These are phyloP conservation scores for Pandemis corylana DNA, from an alignment of 2,888 invertebrate genomes.

Conservation along the genomic window DNA sequence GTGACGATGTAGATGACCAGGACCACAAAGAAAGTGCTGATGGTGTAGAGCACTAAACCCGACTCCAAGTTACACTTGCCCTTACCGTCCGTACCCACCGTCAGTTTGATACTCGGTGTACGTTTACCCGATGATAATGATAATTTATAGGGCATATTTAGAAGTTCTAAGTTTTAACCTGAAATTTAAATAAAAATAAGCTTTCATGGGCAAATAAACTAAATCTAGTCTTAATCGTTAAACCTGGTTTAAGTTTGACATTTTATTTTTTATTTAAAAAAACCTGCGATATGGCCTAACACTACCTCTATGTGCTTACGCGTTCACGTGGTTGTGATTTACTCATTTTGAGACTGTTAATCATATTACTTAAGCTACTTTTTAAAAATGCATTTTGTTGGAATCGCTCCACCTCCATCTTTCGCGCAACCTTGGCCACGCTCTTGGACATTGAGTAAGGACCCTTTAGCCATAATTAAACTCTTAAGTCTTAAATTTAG, in stretches of 20 bases:
- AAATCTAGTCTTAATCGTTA: too few relatives aligned
- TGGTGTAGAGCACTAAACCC: slow-evolving; percentile 53
- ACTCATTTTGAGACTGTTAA: not conserved
- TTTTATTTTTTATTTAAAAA: too few relatives aligned
- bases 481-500: not conserved
- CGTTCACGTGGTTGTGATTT: not conserved
- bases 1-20: slow-evolving; percentile 57
- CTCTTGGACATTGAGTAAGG: not conserved
- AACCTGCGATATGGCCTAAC: too few relatives aligned
- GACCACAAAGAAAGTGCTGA: slow-evolving; percentile 55
- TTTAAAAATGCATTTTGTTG: not conserved
- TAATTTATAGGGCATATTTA: slow-evolving; percentile 1
- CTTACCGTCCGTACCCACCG: not conserved
- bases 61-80: slow-evolving; percentile 2
- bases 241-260: too few relatives aligned
- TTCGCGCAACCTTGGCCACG: not conserved
- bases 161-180: not conserved
- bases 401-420: too few relatives aligned
- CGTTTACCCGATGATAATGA: not conserved
- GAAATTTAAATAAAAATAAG: not conserved
- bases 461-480: not conserved
- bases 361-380: not conserved
- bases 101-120: not conserved
- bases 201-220: not conserved
- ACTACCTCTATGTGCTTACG: not conserved